Evolutionary conservation across 2,113 vertebrate species (phyloP), one percentile per base, ranked within the genome.

Genomic region (Lamprologus lemairii): DNA sequence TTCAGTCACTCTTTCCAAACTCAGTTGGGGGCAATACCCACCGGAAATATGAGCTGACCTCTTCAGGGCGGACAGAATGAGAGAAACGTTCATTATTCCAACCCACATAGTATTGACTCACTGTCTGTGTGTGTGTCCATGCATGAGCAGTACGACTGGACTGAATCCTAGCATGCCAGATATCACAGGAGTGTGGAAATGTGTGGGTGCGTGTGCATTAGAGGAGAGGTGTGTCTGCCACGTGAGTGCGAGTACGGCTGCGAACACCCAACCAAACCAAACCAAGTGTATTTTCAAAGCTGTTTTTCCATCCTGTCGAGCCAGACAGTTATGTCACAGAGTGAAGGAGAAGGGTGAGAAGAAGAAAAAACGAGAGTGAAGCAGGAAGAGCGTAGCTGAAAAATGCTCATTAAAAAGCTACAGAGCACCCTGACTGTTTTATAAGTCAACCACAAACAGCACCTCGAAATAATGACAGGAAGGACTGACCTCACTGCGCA

Each of bases 241-340:
- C 85, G 89, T 90, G 87, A 88, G 80, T 68, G 81, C 37, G 82
- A 91, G 55, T 49, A 31, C 9, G 16, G 90, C 81, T 42, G 13
- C 28, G 79, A 81, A 80, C 81, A 85, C 86, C 47, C 40, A 45
- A 45, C 68, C 37, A 73, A 28, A 45, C 13, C 68, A 73, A 73
- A 73, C 90, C 82, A 84, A 89, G 84, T 87, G 75, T 88, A 82
- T 92, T 91, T 91, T 82, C 87, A 86, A 87, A 82, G 90, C 65
- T 55, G 90, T 89, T 87, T 95, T 95, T 95, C 94, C 95, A 91
- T 91, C 55, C 90, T 54, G 5, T 79, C 33, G 33, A 63, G 89
- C 93, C 94, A 94, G 91, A 92, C 84, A 65, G 86, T 96, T 94
- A 96, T 92, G 92, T 96, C 92, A 94, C 90, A 83, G 80, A 81